Conservation (phyloP, 2,888 invertebrate genomes). For the Brenthis ino region DNA sequence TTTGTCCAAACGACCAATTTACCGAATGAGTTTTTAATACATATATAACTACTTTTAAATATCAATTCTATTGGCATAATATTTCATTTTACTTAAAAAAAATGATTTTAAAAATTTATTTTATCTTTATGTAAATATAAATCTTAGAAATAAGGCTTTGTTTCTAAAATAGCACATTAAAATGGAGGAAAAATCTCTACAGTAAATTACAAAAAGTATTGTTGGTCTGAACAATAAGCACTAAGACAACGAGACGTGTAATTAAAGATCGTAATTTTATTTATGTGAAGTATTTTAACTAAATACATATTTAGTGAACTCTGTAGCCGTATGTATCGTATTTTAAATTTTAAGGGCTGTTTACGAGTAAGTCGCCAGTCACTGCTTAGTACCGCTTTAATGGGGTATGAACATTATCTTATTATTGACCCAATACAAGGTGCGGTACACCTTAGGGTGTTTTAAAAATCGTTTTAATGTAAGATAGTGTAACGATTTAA, state of each 20-base stretch:
- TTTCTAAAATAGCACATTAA: too few relatives aligned
- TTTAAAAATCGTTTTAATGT: conserved; percentile 35
- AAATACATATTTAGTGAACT: conserved; percentile 15
- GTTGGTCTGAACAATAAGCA: too few relatives aligned
- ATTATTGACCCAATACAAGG: conserved; percentile 77
- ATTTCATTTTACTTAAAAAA: background rate
- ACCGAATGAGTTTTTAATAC: too few relatives aligned
- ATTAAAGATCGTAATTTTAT: too few relatives aligned
- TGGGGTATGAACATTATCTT: conserved; percentile 67
- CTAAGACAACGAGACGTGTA: too few relatives aligned
- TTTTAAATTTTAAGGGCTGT: conserved; percentile 65
- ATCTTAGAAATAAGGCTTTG: too few relatives aligned
- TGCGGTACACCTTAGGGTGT: conserved; percentile 54
- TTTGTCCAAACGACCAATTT: too few relatives aligned
- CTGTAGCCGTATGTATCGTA: conserved; percentile 51
- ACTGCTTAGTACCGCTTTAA: conserved; percentile 64
- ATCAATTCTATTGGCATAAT: too few relatives aligned
- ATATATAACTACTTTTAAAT: too few relatives aligned
- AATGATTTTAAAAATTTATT: background rate
- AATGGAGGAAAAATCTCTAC: too few relatives aligned
- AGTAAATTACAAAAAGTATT: too few relatives aligned
- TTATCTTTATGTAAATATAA: background rate
- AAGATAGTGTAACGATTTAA: conserved; percentile 20
- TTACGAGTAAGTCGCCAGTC: conserved; percentile 62
- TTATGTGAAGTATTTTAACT: too few relatives aligned